phyloP scores from a whole-genome alignment of 2,113 vertebrate species.

The Pterophyllum scalare region DNA sequence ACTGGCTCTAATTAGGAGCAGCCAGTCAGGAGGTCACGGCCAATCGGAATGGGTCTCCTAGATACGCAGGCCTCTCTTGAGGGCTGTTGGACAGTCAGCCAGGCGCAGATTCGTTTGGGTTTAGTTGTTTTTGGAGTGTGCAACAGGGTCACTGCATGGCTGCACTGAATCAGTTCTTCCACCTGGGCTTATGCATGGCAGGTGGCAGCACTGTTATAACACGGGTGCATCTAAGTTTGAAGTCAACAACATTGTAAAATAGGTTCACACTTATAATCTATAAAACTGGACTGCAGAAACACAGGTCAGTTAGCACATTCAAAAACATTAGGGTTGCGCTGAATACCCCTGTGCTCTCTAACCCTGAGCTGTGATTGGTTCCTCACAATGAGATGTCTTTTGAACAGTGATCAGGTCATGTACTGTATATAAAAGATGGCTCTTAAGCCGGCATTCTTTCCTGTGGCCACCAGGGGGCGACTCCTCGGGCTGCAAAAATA shows the following conservation, averaged over 20 bases:
- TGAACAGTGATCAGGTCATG: neutral
- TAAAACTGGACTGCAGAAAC: neutral
- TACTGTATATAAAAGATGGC: neutral
- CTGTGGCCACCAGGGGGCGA: neutral
- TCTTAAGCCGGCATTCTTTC: neutral
- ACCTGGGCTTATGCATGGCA: conserved; percentile 12
- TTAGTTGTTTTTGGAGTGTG: conserved; percentile 41
- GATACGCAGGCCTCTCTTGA: conserved; percentile 42
- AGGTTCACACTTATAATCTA: neutral
- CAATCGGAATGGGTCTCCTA: conserved; percentile 54
- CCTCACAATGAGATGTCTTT: too few species aligned
- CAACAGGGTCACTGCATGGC: conserved; percentile 28
- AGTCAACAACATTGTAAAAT: neutral
- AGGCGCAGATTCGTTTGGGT: conserved; percentile 19
- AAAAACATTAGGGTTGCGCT: neutral
- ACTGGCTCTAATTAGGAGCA: conserved; percentile 75
- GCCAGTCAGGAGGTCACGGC: conserved; percentile 66
- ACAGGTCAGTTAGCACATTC: neutral
- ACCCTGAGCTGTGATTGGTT: too few species aligned
- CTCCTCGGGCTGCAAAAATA: neutral
- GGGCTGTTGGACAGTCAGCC: conserved; percentile 19
- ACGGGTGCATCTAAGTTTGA: neutral
- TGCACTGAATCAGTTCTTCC: conserved; percentile 24
- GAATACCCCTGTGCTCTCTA: too few species aligned
- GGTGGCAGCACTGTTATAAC: conserved; percentile 16